Evolutionary conservation across 23 tunicate genomes (phyloP).

Genomic region (Clavelina lepadiformis): DNA sequence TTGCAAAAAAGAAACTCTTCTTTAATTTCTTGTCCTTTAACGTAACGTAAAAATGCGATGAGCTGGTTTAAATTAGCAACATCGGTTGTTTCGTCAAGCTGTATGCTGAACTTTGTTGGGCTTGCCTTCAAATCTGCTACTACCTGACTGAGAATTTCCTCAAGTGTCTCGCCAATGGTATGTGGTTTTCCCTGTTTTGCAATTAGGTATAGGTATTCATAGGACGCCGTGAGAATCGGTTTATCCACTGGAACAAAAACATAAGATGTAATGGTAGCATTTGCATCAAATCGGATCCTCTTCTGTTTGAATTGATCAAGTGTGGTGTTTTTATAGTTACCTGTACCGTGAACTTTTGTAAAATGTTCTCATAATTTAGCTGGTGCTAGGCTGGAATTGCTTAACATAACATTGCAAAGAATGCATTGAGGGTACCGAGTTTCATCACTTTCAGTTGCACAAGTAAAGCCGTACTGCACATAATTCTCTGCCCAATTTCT

Average conservation of each 20-base stretch:
- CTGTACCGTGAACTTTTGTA: slow-evolving; percentile 15
- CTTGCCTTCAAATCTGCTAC: slow-evolving; percentile 40
- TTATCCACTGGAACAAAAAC: slow-evolving; percentile 31
- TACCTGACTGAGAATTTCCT: slow-evolving; percentile 37
- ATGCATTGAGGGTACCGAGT: slow-evolving; percentile 48
- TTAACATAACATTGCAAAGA: slow-evolving; percentile 33
- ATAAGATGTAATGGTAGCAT: slow-evolving; percentile 10
- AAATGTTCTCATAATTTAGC: slow-evolving; percentile 13
- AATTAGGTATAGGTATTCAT: slow-evolving; percentile 30
- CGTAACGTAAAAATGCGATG: slow-evolving; percentile 38
- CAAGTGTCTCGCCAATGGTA: slow-evolving; percentile 40
- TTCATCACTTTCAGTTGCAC: slow-evolving; percentile 36
- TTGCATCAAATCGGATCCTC: slow-evolving; percentile 33
- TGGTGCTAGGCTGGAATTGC: neutral
- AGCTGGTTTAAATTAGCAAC: slow-evolving; percentile 45
- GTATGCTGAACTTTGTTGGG: slow-evolving; percentile 40
- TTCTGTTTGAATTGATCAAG: slow-evolving; percentile 35
- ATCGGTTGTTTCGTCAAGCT: slow-evolving; percentile 57
- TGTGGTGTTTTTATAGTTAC: slow-evolving; percentile 33
- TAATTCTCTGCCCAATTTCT: slow-evolving; percentile 11
- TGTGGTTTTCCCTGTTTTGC: slow-evolving; percentile 32
- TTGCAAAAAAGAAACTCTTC: slow-evolving; percentile 59
- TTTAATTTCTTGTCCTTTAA: slow-evolving; percentile 36
- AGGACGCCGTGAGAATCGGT: slow-evolving; percentile 43
- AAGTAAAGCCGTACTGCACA: slow-evolving; percentile 11